These are phyloP conservation scores for Siniperca scherzeri DNA, from an alignment of 2,797 vertebrate genomes.

Conservation along the genomic window DNA sequence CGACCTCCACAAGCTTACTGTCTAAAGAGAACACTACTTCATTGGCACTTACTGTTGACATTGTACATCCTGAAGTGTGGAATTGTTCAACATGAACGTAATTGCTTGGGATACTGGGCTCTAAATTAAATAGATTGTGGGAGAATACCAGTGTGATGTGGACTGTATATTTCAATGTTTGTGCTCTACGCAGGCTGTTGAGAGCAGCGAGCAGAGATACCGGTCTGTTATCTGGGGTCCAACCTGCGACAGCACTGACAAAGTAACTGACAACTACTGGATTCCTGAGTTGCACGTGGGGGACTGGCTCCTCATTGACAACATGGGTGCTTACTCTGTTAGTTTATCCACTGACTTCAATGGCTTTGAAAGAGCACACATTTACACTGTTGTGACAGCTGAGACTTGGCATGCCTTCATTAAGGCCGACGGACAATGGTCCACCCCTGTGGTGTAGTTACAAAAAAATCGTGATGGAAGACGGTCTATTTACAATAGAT, in stretches of 20 bases:
- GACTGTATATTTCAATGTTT: neutral
- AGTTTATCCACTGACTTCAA: slow-evolving; percentile 15
- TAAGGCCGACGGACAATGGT: no score
- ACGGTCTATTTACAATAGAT: no score
- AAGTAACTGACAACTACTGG: slow-evolving; percentile 66
- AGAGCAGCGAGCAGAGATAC: slow-evolving; percentile 15
- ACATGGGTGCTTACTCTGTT: slow-evolving; percentile 85
- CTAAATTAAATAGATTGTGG: neutral
- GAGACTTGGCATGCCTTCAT: neutral
- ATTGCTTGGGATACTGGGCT: no score
- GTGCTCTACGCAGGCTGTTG: slow-evolving; percentile 20
- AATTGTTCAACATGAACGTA: neutral
- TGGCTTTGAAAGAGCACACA: slow-evolving; percentile 11
- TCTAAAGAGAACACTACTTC: neutral
- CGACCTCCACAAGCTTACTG: no score
- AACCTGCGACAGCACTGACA: slow-evolving; percentile 51
- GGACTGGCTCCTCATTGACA: slow-evolving; percentile 87
- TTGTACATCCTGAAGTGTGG: neutral
- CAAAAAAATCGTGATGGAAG: no score
- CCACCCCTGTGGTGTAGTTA: no score
- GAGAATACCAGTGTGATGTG: neutral
- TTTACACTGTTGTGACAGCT: slow-evolving; percentile 35
- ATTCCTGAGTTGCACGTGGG: slow-evolving; percentile 81
- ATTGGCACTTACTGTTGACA: neutral
- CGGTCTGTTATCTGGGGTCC: slow-evolving; percentile 84